These are phyloP conservation scores for Aegotheles bennettii DNA, from an alignment of 2,113 vertebrate species.

Conservation along the genomic window DNA sequence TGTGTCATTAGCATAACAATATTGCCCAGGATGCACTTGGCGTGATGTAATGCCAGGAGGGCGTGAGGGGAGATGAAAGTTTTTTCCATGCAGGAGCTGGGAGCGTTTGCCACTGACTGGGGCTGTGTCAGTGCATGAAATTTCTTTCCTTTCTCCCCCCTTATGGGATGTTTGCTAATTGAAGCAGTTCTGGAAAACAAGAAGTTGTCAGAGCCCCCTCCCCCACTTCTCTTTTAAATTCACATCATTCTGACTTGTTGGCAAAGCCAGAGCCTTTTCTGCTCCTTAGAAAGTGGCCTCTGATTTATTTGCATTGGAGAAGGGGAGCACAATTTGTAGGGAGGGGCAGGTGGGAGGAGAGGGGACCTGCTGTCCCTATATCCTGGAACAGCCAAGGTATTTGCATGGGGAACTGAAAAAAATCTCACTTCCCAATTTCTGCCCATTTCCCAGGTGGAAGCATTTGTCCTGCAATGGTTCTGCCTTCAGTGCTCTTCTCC, in stretches of 20 bases:
- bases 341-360: not conserved
- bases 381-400: not conserved
- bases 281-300: not conserved
- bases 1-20: conserved; percentile 85
- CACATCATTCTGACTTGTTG: not conserved
- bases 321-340: not conserved
- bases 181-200: conserved; percentile 64
- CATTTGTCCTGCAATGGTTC: not conserved
- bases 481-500: not conserved
- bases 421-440: not conserved
- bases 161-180: conserved; percentile 67
- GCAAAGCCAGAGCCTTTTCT: not conserved
- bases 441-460: accelerated
- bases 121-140: conserved; percentile 54
- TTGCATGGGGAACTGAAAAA: too few species aligned
- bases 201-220: not conserved
- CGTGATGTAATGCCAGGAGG: conserved; percentile 75
- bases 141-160: conserved; percentile 35
- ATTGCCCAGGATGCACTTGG: conserved; percentile 77
- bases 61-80: conserved; percentile 19
- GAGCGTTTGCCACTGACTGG: conserved; percentile 74
- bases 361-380: not conserved
- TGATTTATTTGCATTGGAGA: not conserved
- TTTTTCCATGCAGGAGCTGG: conserved; percentile 44
- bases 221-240: not conserved